Evolutionary conservation across 2,888 invertebrate genomes (phyloP), one percentile per base, ranked within the genome.

Genomic region (Athripsodes cinereus): DNA sequence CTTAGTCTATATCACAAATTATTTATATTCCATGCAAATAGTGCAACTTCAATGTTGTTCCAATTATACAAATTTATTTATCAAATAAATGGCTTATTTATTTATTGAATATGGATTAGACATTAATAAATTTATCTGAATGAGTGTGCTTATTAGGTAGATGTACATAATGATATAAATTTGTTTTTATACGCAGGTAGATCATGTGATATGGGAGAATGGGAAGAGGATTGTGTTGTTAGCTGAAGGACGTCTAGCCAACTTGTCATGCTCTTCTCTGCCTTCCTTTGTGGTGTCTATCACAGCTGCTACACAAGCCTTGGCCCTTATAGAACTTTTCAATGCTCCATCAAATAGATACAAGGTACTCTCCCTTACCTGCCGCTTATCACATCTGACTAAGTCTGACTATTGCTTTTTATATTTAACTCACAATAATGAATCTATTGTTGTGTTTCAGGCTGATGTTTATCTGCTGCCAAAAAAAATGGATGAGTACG

Each of bases 401-500:
- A 18, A 22, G 16, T 48, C n/a, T 6, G 21, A 19, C 16, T 52
- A 52, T n/a, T 11, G 16, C 16, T 16, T 19, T 47, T 19, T 19
- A 47, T 16, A 16, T 47, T 47, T 16, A 50, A 34, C 34, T n/a
- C n/a, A n/a, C n/a, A 26, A 10, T 26, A 26, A 26, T 6, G 26
- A 3, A 26, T 40, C 40, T 40, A 47, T 8, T 47, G 6, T 47
- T 44, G 19, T 48, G 5, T 56, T 59, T 11, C 72, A 79, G 78
- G 87, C 95, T 64, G 98, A 98, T 73, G 97, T 98, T 18, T 98
- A 98, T 76, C 82, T 98, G 65, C 79, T 98, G 68, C 98, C 98
- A 53, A 98, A 98, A 79, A 98, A 98, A 79, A 96, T 98, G 97
- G 96, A 98, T 77, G 98, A 98, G 70, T 97, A 97, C 74, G 98